phyloP scores from a whole-genome alignment of 2,113 vertebrate genomes.

The Cardinalis cardinalis region DNA sequence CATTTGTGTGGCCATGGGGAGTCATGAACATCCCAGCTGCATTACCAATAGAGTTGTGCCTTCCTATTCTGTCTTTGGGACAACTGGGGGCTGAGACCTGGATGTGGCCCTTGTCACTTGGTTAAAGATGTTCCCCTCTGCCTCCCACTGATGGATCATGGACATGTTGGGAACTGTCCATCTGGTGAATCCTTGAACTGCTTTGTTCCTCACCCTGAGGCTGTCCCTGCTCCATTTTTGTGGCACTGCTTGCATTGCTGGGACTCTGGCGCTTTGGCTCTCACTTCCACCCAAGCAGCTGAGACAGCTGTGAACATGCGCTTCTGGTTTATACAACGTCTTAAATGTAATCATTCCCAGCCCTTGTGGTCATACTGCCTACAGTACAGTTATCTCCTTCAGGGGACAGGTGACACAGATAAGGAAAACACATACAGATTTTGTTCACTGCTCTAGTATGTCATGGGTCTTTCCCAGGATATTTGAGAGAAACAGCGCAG shows the following conservation, averaged over 20 bases:
- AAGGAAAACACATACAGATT: not conserved
- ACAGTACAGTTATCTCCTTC: not conserved
- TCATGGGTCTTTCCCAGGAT: not conserved
- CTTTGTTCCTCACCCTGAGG: not conserved
- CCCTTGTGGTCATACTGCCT: not conserved
- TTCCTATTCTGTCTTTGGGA: not conserved
- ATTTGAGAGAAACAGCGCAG: not conserved
- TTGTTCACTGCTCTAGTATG: not conserved
- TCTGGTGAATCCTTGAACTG: not conserved
- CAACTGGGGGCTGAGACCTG: not conserved
- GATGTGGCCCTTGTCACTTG: not conserved
- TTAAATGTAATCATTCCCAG: not conserved
- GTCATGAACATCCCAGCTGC: not conserved
- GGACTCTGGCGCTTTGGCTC: rapidly evolving
- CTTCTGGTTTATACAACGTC: not conserved
- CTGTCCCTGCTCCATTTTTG: not conserved
- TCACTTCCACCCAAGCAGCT: not conserved
- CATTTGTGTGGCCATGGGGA: not conserved
- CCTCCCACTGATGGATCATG: not conserved
- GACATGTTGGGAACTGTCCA: not conserved
- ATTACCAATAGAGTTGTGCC: not conserved
- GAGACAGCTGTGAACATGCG: not conserved
- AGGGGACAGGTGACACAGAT: rapidly evolving
- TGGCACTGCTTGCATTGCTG: not conserved
- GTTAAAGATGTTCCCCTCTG: not conserved